A percentile compares a stretch with the other conserved stretches of the same genome.
Evolutionary conservation across 2,888 invertebrate species (phyloP).

Genomic region (Hyles lineata): DNA sequence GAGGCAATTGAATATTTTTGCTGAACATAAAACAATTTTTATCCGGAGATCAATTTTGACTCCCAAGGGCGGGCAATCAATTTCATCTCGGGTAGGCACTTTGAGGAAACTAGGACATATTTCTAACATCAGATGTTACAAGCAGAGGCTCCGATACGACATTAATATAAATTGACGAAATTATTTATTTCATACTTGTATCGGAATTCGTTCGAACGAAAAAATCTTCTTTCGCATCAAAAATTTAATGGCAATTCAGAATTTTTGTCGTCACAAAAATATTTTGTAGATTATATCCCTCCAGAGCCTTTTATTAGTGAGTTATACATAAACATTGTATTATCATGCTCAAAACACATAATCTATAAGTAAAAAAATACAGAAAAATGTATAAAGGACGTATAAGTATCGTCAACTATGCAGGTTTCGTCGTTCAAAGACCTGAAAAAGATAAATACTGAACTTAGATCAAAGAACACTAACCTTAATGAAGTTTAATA

Average conservation of each 20-base stretch:
- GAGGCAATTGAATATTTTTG: background rate
- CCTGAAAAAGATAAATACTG: too few relatives aligned
- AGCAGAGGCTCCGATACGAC: background rate
- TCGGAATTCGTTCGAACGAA: background rate
- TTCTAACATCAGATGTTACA: constrained; percentile 7
- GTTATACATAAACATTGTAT: too few relatives aligned
- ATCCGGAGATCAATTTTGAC: background rate
- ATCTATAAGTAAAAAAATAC: too few relatives aligned
- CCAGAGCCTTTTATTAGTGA: too few relatives aligned
- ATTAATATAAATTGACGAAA: constrained; percentile 6
- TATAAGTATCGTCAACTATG: too few relatives aligned
- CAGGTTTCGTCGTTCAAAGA: too few relatives aligned
- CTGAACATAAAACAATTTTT: background rate
- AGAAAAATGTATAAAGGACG: too few relatives aligned
- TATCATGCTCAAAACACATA: too few relatives aligned
- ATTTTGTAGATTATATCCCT: too few relatives aligned
- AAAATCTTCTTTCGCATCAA: background rate
- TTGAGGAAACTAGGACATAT: constrained; percentile 3
- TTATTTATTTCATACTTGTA: constrained; percentile 1
- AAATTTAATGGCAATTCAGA: background rate
- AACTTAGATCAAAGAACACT: too few relatives aligned
- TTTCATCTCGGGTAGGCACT: constrained; percentile 4
- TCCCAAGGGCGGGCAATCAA: constrained; percentile 16
- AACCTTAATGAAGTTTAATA: too few relatives aligned
- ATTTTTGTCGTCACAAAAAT: background rate